Evolutionary conservation across 2,888 invertebrate genomes (phyloP).

Genomic region (Odontocolon sp.): DNA sequence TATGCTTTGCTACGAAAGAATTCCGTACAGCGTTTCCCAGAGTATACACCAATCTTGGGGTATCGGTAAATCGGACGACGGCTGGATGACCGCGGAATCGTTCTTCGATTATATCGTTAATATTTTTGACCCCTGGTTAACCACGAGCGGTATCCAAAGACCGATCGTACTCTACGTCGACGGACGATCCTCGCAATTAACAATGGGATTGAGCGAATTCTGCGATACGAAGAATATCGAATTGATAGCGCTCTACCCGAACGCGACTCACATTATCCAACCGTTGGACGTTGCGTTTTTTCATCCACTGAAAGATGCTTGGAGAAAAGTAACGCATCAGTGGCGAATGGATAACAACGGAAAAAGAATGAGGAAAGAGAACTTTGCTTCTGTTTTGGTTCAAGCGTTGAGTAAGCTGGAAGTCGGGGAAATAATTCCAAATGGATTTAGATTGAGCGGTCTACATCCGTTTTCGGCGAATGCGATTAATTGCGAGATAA

Average conservation of each 20-base stretch:
- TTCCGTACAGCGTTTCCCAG: slow-evolving; percentile 47
- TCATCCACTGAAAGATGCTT: slow-evolving; percentile 57
- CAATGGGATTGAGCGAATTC: slow-evolving; percentile 54
- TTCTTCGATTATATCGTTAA: slow-evolving; percentile 63
- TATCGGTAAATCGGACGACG: slow-evolving; percentile 56
- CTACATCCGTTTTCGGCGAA: slow-evolving; percentile 57
- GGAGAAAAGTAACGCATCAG: slow-evolving; percentile 53
- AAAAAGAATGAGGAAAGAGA: slow-evolving; percentile 41
- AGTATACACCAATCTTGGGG: slow-evolving; percentile 56
- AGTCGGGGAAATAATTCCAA: slow-evolving; percentile 10
- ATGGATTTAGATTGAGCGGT: slow-evolving; percentile 48
- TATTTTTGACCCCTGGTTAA: slow-evolving; percentile 57
- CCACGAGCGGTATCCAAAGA: slow-evolving; percentile 49
- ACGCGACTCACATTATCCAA: slow-evolving; percentile 60
- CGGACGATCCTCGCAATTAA: slow-evolving; percentile 64
- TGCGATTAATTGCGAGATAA: slow-evolving; percentile 21
- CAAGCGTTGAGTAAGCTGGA: slow-evolving; percentile 40
- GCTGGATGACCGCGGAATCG: slow-evolving; percentile 63
- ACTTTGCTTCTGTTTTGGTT: slow-evolving; percentile 40
- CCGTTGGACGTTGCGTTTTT: slow-evolving; percentile 60
- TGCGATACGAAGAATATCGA: slow-evolving; percentile 52
- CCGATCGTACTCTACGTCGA: slow-evolving; percentile 63
- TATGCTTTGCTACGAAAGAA: slow-evolving; percentile 56
- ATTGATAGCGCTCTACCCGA: slow-evolving; percentile 58
- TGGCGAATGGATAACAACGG: slow-evolving; percentile 51